Conservation (phyloP, 2,888 invertebrate genomes). For the Calephelis perditalis region DNA sequence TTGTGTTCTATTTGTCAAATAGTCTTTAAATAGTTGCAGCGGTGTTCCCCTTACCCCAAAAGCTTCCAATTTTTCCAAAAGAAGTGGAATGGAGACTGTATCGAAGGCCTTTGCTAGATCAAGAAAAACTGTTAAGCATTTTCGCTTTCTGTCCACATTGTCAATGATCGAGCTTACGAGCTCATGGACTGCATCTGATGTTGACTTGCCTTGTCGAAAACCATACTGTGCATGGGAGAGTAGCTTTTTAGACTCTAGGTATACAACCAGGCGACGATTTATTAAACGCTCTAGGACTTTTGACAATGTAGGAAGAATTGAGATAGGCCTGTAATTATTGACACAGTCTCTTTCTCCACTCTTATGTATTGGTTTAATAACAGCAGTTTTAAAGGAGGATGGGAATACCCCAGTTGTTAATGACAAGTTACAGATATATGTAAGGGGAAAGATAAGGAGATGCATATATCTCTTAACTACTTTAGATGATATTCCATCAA, state of each 20-base stretch:
- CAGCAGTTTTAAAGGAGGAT: not conserved
- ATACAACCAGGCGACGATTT: not conserved
- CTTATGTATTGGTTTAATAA: not conserved
- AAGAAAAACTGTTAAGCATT: no score
- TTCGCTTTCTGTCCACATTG: no score
- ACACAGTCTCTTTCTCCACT: not conserved
- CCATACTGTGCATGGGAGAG: not conserved
- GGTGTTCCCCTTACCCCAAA: no score
- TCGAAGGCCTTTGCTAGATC: no score
- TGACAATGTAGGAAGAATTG: not conserved
- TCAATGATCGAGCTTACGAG: not conserved
- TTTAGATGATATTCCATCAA: not conserved
- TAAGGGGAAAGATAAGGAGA: not conserved
- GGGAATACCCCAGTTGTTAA: not conserved
- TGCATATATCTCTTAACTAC: not conserved
- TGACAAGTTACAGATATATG: slow-evolving; percentile 1
- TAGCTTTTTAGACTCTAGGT: not conserved
- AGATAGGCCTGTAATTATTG: slow-evolving; percentile 4
- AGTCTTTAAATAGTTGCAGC: no score
- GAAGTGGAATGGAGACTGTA: no score
- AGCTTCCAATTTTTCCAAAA: no score
- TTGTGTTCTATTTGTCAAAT: no score
- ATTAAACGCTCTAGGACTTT: not conserved
- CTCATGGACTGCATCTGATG: not conserved
- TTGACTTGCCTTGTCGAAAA: not conserved